Evolutionary conservation across 2,113 vertebrate species (phyloP), one percentile per base, ranked within the genome.

Genomic region (Cariama cristata): DNA sequence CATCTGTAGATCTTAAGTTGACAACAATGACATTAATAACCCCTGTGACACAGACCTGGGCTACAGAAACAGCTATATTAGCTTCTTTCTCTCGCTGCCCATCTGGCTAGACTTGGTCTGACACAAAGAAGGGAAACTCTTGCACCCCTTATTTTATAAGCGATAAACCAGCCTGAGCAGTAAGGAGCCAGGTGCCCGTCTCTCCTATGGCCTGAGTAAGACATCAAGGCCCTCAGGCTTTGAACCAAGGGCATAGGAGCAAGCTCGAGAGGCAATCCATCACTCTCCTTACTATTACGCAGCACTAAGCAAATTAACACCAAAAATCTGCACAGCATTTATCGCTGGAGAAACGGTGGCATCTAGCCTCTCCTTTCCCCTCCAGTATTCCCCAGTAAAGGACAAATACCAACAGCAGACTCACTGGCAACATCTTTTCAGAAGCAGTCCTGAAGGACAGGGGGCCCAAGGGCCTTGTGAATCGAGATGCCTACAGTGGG

Each of bases 131-230:
- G 26, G 18, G 24, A 84, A 94, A 47, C 38, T 62, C 67, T n/a
- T 44, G n/a, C 32, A 67, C 32, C 13, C 6, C 15, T 68, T 67
- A 21, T 30, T 83, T 90, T 33, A 14, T 28, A 55, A 63, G 14
- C 5, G 5, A 63, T 27, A 87, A 93, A 75, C 14, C 80, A 67
- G 55, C 18, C 73, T 33, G 30, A 75, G 56, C 5, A 12, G 55
- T 33, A 28, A 75, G 44, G 35, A 82, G 20, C 13, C 12, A 45
- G 0, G 0, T 23, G 24, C 11, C 38, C 11, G 3, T 40, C 9
- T 64, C 56, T 91, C 56, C 60, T 40, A 20, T 12, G 27, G 26
- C 18, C 60, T 68, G 20, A 81, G 8, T 12, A 59, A 53, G 33
- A 47, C 38, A 84, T 63, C 53, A 40, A 72, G 84, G 21, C 2